Evolutionary conservation across 1,140 invertebrate genomes (phyloP), one percentile per base, ranked within the genome.

Genomic region (Lutraria rhynchaena): DNA sequence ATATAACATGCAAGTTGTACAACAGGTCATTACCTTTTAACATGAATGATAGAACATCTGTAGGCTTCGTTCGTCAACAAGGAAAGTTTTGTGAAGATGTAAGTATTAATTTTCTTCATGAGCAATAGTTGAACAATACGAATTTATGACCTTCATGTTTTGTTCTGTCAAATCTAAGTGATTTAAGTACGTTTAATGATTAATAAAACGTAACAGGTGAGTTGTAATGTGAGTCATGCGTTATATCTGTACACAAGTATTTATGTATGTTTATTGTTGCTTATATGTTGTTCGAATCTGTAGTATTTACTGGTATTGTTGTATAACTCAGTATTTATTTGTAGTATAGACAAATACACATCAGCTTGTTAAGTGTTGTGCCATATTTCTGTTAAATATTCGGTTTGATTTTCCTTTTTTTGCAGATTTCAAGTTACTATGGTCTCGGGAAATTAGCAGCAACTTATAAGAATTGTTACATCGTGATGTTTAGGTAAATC

Each of bases 11-110:
- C 31, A 17, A 29, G 7, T 22, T 81, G 29, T 81, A 73, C 69
- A 81, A 81, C 69, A 81, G 46, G 58, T 61, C 57, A 27, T 41
- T 81, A 11, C 41, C 67, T 24, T 73, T 65, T 33, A 46, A 60
- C 31, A 55, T 49, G 3, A 57, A 70, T 53, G 69, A 81, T 24
- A 49, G 78, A 15, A 81, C 49, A 19, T 53, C 65, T 0, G 19
- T 37, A 24, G 69, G 65, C 9, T 81, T 81, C 37, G 24, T 81
- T 15, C 2, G 24, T 29, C 78, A 81, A 37, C 78, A 81, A 35
- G 78, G 70, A n/a, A 63, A 74, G 51, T 81, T 81, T 58, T 81
- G 78, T 31, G 57, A 81, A 65, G 78, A 81, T 81, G 78, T 81
- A 74, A 74, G 78, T 70, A 55, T 2, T 41, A 31, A n/a, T 65